Base-by-base conservation (phyloP, 2,888 invertebrate species). In the Amphipoea lucens region DNA sequence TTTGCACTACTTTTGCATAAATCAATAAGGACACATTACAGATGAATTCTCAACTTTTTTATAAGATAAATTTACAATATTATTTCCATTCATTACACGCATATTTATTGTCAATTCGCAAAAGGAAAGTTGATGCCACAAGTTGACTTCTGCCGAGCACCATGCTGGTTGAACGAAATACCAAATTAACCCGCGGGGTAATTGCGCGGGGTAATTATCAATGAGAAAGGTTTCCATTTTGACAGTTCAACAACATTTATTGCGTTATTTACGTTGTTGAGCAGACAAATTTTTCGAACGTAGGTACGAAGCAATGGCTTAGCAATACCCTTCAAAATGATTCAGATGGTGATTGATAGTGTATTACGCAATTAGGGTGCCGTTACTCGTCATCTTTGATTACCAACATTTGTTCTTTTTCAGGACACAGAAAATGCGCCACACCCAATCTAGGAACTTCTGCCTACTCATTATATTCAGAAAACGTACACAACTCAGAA, bases 391-490 rank as follows among this genome's bases (percentile, higher is more conserved):
- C 40, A 23, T 4, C 5, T 23, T 23, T 40, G 12, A 40, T 23
- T 40, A 40, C 40, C 65, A 65, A 65, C 5, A 40, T 65, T 40
- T 63, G 23, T 40, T 78, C 20, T 92, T 91, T 92, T 92, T 45
- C 87, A 96, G 96, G 94, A 4, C 92, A 87, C 63, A 93, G 90
- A 81, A 95, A 92, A 90, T 86, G 92, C 42, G 88, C 83, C 11
- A 95, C 96, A 1, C 96, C 96, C 3, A 96, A 96, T 82, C 90
- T 96, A 40, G 96, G 96, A 14, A 94, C 95, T 7, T 96, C 96
- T 2, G 91, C 84, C 4, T 92, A 90, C 79, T 95, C 95, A 2
- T 85, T 95, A 11, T 90, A 89, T 78, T 92, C 95, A 0, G 91
- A 93, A 72, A 90, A 91, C 66, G 82, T 75, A 23, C 63, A 78